Evolutionary conservation across 2,113 vertebrate genomes (phyloP).

Genomic region (Pangasianodon hypophthalmus): DNA sequence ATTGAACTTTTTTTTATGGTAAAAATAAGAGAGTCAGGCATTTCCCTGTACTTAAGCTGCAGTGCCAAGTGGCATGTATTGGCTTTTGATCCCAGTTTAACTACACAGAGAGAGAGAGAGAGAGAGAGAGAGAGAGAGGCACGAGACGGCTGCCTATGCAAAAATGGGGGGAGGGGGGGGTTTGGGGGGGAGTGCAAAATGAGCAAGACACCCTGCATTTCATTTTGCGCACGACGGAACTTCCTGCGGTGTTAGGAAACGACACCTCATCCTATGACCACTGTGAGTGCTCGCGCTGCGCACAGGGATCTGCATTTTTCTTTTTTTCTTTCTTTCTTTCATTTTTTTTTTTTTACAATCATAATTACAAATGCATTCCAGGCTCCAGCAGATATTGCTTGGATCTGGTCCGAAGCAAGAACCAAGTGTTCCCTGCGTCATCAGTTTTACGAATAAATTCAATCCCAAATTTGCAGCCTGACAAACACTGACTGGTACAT

Average conservation of each 20-base stretch:
- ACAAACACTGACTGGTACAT: slow-evolving; percentile 12
- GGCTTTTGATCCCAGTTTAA: neutral
- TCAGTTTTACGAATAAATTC: slow-evolving; percentile 5
- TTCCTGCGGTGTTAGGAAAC: slow-evolving; percentile 19
- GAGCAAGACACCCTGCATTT: slow-evolving; percentile 14
- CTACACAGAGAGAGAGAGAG: neutral
- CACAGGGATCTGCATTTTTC: neutral
- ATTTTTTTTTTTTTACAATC: neutral
- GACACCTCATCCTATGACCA: slow-evolving; percentile 14
- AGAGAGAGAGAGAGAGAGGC: slow-evolving; percentile 12
- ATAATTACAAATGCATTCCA: neutral
- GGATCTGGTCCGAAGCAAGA: neutral
- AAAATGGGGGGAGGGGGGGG: too few relatives aligned
- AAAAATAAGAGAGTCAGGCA: neutral
- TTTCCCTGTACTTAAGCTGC: neutral
- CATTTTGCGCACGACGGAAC: slow-evolving; percentile 6
- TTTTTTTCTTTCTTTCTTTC: neutral
- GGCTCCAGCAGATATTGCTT: neutral
- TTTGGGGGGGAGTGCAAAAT: neutral
- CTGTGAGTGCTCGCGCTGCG: neutral
- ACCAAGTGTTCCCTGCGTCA: neutral
- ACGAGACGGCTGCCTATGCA: too few relatives aligned
- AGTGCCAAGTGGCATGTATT: neutral
- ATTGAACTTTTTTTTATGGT: neutral
- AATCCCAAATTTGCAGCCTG: slow-evolving; percentile 17